phyloP scores from a whole-genome alignment of 2,797 vertebrate species.

The Microtus californicus region DNA sequence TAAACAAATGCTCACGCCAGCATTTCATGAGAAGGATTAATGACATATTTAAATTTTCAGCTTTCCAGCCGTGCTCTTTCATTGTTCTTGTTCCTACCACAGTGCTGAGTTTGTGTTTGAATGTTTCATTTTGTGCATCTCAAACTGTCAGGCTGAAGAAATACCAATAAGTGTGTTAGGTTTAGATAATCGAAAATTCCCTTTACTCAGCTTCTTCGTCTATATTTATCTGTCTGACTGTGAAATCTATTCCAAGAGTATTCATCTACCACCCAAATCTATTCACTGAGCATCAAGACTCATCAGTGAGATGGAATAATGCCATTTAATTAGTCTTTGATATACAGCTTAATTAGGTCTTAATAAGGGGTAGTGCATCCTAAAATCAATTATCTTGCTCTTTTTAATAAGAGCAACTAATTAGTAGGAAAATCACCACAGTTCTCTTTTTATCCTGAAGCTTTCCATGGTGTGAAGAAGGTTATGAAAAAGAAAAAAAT shows the following conservation, averaged over 20 bases:
- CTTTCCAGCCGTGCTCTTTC: conserved; percentile 70
- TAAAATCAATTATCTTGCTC: conserved; percentile 92
- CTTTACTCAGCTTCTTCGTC: conserved; percentile 85
- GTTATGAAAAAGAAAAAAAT: conserved; percentile 85
- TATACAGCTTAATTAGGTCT: conserved; percentile 92
- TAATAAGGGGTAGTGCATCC: conserved; percentile 91
- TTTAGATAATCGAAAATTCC: conserved; percentile 87
- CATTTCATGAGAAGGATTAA: conserved; percentile 69
- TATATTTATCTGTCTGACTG: conserved; percentile 85
- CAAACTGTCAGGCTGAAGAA: conserved; percentile 79
- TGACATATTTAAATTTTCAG: conserved; percentile 79
- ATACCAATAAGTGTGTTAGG: conserved; percentile 84
- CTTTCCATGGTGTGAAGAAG: conserved; percentile 86
- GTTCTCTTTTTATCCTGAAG: conserved; percentile 89
- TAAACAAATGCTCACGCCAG: conserved; percentile 60
- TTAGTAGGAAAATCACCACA: conserved; percentile 91
- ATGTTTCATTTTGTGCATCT: conserved; percentile 81
- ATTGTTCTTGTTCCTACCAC: conserved; percentile 72
- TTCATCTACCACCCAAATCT: conserved; percentile 88
- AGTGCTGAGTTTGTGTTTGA: conserved; percentile 83
- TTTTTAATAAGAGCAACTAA: conserved; percentile 92
- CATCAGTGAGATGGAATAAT: conserved; percentile 91
- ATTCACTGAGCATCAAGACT: conserved; percentile 89
- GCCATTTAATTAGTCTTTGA: conserved; percentile 92
- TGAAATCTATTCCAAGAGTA: conserved; percentile 87